Conservation (phyloP, 2,797 vertebrate genomes). For the Sebastes hopkinsi region DNA sequence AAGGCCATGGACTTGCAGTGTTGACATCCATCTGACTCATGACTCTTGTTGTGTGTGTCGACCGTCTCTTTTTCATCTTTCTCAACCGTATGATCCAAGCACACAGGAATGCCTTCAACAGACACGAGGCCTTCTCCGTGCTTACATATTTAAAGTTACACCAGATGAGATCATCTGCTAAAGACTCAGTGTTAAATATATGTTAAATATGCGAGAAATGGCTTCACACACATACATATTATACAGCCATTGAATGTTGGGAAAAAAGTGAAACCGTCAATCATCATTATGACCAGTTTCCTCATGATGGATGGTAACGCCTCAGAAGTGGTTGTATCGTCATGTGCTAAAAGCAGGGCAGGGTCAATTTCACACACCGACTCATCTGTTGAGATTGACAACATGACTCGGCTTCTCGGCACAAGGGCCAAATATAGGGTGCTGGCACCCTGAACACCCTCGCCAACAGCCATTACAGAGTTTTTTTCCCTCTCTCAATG, state of each 20-base stretch:
- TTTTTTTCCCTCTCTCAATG: not conserved
- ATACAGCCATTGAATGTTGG: constrained; percentile 19
- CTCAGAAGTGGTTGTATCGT: constrained; percentile 48
- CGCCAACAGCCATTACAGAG: constrained; percentile 15
- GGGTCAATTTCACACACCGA: constrained; percentile 55
- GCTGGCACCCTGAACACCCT: not conserved
- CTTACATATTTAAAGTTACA: not conserved
- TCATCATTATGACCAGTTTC: constrained; percentile 48
- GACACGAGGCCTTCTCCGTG: not conserved
- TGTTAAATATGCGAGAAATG: constrained; percentile 16
- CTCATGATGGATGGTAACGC: constrained; percentile 33
- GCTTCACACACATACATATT: not conserved
- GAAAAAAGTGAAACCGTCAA: constrained; percentile 47
- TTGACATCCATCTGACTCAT: constrained; percentile 11
- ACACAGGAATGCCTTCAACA: not conserved
- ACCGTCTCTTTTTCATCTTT: not conserved
- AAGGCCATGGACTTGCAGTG: not conserved
- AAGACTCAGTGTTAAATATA: not conserved
- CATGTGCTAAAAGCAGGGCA: constrained; percentile 33
- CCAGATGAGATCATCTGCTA: not conserved
- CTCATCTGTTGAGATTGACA: constrained; percentile 40
- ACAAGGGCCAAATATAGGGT: constrained; percentile 34
- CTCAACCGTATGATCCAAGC: not conserved
- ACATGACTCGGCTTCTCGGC: constrained; percentile 12
- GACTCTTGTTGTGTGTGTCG: not conserved